These are phyloP conservation scores for Suncus etruscus DNA, from an alignment of 2,113 vertebrate genomes.

Conservation along the genomic window DNA sequence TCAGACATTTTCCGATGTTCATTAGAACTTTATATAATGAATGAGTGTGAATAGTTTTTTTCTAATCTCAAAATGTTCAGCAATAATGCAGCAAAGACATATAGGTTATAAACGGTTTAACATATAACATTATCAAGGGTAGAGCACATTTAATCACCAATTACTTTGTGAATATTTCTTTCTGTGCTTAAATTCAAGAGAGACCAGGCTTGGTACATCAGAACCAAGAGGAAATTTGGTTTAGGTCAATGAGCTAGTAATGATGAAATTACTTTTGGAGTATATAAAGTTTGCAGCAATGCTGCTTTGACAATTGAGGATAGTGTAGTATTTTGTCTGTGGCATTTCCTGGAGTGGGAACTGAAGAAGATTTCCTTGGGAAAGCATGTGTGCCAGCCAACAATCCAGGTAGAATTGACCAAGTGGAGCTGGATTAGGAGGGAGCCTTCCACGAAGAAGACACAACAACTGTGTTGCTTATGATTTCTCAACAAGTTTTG, in stretches of 20 bases:
- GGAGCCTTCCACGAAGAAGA: neutral
- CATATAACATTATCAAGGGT: neutral
- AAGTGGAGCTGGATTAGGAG: neutral
- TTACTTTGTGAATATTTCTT: neutral
- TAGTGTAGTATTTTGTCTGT: neutral
- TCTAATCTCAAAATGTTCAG: constrained; percentile 1
- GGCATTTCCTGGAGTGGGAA: neutral
- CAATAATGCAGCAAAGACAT: neutral
- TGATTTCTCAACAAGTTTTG: too few species aligned
- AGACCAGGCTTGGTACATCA: neutral
- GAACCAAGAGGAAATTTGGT: neutral
- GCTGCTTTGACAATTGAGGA: neutral
- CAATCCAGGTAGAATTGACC: neutral
- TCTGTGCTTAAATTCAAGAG: neutral
- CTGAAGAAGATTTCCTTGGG: neutral
- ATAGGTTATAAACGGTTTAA: neutral
- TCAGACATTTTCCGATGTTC: constrained; percentile 42
- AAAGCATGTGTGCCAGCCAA: neutral
- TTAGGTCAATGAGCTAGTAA: neutral
- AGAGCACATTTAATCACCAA: neutral
- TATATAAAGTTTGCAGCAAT: too few species aligned
- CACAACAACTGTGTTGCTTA: neutral
- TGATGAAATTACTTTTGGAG: neutral
- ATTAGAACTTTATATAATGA: neutral
- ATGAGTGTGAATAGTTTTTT: constrained; percentile 10